Base-by-base conservation (phyloP, 2,888 invertebrate genomes). In the Tenthredo livida region DNA sequence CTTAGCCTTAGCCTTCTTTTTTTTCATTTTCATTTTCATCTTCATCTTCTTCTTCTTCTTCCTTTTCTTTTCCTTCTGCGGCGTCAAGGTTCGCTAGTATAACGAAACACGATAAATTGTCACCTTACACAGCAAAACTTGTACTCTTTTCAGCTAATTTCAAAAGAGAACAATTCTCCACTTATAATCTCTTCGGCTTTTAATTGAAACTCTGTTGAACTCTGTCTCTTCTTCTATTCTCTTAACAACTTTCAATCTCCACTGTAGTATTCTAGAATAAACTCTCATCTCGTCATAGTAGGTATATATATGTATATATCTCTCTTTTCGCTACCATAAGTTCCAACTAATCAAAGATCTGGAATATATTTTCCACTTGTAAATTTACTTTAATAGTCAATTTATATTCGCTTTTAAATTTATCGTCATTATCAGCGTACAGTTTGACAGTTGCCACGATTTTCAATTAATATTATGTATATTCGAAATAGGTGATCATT, bases 51-150 rank as follows among this genome's bases (percentile, higher is more conserved):
- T 43, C 2, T 7, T 12, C 6, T 15, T 17, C 0, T 15, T n/a
- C n/a, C 17, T 72, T 40, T 33, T 72, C n/a, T n/a, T 72, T 40
- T 67, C 17, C 15, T 67, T 70, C 33, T 43, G 54, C 12, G 17
- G 12, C 33, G 67, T 33, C 29, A 25, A 33, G 67, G 67, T 29
- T 67, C 67, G 58, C n/a, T 50, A 33, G 77, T 77, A 33, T n/a
- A 50, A 54, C 77, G 77, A 77, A 50, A 77, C 54, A 21, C 43
- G 21, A 77, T 77, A 77, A 77, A 77, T 77, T 77, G 50, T 77
- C 77, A 77, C 54, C 54, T 77, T 54, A 77, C 54, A 54, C 33
- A 40, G 50, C 29, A n/a, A 54, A 50, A 54, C 54, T 25, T 50
- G 29, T 47, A 77, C 25, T 25, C 50, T 50, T 77, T 77, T 73